phyloP scores from a whole-genome alignment of 1,140 invertebrate genomes.

The Drosophila kurseongensis region DNA sequence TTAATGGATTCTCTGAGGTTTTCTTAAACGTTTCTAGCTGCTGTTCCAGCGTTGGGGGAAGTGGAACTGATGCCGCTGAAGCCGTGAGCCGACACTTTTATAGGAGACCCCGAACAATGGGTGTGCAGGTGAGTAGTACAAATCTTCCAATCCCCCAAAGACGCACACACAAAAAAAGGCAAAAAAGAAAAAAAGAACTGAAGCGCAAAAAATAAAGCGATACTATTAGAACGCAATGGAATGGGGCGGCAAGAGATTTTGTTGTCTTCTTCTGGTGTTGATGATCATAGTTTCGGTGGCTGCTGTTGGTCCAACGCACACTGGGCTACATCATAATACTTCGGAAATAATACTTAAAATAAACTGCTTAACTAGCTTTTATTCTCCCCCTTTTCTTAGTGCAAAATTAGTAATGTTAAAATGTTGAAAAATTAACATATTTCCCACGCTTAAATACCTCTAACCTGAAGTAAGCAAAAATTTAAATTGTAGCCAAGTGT shows the following conservation, averaged over 20 bases:
- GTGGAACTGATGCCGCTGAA: constrained; percentile 50
- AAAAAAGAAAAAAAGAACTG: constrained; percentile 11
- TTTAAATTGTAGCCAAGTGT: too few relatives aligned
- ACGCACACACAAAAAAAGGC: constrained; percentile 28
- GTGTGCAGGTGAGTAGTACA: constrained; percentile 47
- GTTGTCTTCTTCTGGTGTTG: not conserved
- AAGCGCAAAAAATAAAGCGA: constrained; percentile 30
- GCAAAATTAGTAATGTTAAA: not conserved
- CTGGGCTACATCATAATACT: constrained; percentile 4
- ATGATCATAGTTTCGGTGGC: constrained; percentile 18
- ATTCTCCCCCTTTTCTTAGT: not conserved
- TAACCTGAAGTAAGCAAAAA: too few relatives aligned
- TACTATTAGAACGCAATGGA: constrained; percentile 58
- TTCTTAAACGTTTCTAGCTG: constrained; percentile 17
- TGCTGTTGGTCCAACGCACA: constrained; percentile 8
- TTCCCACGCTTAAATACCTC: not conserved
- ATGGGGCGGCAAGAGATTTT: constrained; percentile 27
- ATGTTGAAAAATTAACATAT: not conserved
- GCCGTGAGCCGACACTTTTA: constrained; percentile 56
- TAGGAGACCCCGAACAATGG: constrained; percentile 55
- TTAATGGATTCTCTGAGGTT: not conserved
- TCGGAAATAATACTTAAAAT: not conserved
- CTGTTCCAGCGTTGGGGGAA: constrained; percentile 20
- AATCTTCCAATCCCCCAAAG: constrained; percentile 26
- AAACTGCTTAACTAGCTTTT: not conserved